Percentiles rank a stretch among this genome's conserved stretches.
phyloP scores from a whole-genome alignment of 2,888 invertebrate genomes.

The Brachypalpus laphriformis region DNA sequence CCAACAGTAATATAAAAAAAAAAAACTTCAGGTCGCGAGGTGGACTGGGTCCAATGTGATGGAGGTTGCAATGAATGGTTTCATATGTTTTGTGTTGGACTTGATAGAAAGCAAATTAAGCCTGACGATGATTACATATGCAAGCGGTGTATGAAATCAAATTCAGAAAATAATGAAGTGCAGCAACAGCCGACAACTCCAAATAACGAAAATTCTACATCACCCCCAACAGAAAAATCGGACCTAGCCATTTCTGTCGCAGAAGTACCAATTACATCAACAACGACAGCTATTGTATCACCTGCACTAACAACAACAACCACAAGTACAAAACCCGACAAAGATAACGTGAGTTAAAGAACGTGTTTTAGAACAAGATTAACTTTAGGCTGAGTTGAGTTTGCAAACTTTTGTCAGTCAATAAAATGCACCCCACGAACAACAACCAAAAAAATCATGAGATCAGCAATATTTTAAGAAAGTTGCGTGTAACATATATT shows the following conservation, averaged over 20 bases:
- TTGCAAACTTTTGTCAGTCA: not conserved
- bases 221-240: not conserved
- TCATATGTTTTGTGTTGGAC: conserved; percentile 97
- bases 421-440: conserved; percentile 10
- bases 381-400: not conserved
- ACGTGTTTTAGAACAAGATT: not conserved
- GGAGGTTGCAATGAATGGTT: conserved; percentile 98
- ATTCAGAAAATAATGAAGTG: conserved; percentile 13
- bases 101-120: conserved; percentile 91
- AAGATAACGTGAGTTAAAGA: conserved; percentile 58
- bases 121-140: conserved; percentile 95
- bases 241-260: not conserved
- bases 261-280: not conserved
- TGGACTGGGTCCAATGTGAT: conserved; percentile 99
- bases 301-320: conserved; percentile 24
- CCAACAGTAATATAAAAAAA: conserved; percentile 22
- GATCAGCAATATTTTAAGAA: not conserved
- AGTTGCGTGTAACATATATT: conserved; percentile 3
- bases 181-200: conserved; percentile 10
- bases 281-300: not conserved
- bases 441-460: conserved; percentile 3
- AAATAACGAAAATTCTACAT: conserved; percentile 4
- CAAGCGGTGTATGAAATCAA: conserved; percentile 83
- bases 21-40: conserved; percentile 87
- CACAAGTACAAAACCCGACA: conserved; percentile 59